phyloP scores from a whole-genome alignment of 2,113 vertebrate genomes.

The Anarrhichthys ocellatus region DNA sequence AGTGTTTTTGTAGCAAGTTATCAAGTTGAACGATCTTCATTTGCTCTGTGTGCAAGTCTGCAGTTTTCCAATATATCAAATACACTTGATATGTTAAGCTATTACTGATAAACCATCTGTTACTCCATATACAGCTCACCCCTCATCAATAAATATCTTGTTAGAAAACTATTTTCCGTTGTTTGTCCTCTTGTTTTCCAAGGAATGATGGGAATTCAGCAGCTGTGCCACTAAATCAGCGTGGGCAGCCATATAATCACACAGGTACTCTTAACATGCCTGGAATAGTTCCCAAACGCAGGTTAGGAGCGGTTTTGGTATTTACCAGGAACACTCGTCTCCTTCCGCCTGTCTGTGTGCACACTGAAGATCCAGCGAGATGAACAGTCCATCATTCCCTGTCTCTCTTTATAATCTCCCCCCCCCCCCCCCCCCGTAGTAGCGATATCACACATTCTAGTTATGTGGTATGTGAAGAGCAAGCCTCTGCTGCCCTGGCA shows the following conservation, averaged over 20 bases:
- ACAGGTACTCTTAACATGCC: constrained; percentile 54
- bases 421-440: not conserved
- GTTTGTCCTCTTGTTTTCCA: constrained; percentile 28
- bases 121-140: constrained; percentile 47
- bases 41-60: constrained; percentile 43
- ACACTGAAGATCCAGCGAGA: not conserved
- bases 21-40: constrained; percentile 7
- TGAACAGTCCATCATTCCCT: not conserved
- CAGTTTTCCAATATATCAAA: constrained; percentile 20
- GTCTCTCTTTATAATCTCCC: not conserved
- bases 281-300: constrained; percentile 60
- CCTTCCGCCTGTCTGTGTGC: constrained; percentile 27
- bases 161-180: not conserved
- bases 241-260: constrained; percentile 49
- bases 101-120: constrained; percentile 49
- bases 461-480: constrained; percentile 22
- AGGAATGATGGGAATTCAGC: constrained; percentile 47
- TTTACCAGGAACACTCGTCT: constrained; percentile 50
- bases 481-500: not conserved
- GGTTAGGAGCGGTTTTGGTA: constrained; percentile 41
- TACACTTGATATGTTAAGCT: constrained; percentile 48
- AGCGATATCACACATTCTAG: constrained; percentile 21
- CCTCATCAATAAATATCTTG: constrained; percentile 71
- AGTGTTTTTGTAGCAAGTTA: constrained; percentile 70
- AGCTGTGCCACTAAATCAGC: constrained; percentile 47